These are phyloP conservation scores for Acrobasis suavella DNA, from an alignment of 2,888 invertebrate genomes.

Conservation along the genomic window DNA sequence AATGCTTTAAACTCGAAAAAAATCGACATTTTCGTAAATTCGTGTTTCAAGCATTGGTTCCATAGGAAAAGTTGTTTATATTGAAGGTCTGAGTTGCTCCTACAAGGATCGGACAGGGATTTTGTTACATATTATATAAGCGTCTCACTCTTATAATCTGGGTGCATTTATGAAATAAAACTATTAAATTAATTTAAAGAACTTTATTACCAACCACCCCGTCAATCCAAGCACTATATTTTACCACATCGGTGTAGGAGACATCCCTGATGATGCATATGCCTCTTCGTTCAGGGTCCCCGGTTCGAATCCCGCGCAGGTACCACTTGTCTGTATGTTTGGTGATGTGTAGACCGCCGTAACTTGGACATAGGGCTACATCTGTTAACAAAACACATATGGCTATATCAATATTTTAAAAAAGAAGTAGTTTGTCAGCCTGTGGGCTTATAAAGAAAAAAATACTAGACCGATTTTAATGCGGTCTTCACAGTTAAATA, in stretches of 20 bases:
- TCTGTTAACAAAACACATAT: constrained; percentile 44
- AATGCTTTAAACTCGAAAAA: no score
- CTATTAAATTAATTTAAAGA: constrained; percentile 1
- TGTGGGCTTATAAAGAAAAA: neutral
- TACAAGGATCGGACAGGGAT: no score
- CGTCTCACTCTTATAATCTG: no score
- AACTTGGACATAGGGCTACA: constrained; percentile 64
- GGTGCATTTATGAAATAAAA: neutral
- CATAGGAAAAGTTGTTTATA: no score
- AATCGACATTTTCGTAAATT: no score
- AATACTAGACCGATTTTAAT: neutral
- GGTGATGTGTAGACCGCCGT: constrained; percentile 57
- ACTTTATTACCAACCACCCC: constrained; percentile 32
- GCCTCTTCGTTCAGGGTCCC: constrained; percentile 46
- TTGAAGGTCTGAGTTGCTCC: no score
- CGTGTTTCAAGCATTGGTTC: no score
- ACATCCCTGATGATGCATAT: constrained; percentile 57
- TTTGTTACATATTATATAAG: no score
- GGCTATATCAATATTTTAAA: neutral
- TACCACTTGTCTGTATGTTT: constrained; percentile 47
- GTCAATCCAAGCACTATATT: constrained; percentile 45
- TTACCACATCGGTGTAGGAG: constrained; percentile 50
- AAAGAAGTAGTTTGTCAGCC: constrained; percentile 24
- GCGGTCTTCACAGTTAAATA: no score
- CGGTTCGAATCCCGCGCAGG: constrained; percentile 56